Conservation (phyloP, 2,797 vertebrate species). For the Limosa lapponica region DNA sequence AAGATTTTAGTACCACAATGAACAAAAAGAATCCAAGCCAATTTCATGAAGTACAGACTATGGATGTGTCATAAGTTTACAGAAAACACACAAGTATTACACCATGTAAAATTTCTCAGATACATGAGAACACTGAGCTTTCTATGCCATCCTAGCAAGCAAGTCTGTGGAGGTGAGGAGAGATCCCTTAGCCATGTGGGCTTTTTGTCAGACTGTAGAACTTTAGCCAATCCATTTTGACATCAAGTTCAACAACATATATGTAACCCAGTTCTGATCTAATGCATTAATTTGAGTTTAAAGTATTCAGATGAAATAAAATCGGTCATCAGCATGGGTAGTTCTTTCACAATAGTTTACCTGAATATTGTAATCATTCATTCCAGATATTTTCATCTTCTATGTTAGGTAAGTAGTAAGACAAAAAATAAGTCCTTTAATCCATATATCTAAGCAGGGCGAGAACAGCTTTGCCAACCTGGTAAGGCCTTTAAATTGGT, state of each 20-base stretch:
- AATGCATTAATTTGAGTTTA: not conserved
- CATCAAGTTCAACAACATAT: not conserved
- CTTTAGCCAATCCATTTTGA: not conserved
- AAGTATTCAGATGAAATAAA: not conserved
- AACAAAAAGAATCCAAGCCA: not conserved
- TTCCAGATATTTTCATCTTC: not conserved
- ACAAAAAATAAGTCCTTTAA: not conserved
- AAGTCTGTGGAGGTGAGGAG: not conserved
- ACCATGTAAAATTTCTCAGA: not conserved
- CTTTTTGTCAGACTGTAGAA: not conserved
- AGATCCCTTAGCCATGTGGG: not conserved
- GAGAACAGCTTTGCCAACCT: not conserved
- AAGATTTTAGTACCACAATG: not conserved
- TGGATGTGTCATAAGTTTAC: not conserved
- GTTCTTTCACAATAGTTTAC: not conserved
- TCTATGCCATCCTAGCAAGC: not conserved
- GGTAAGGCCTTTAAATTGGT: not conserved
- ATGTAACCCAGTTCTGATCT: not conserved
- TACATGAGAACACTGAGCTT: rapidly evolving
- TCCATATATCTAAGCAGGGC: not conserved
- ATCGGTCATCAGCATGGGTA: not conserved
- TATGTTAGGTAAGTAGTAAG: not conserved
- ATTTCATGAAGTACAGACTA: not conserved
- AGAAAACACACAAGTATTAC: not conserved
- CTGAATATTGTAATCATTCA: not conserved